Evolutionary conservation across 1,140 invertebrate genomes (phyloP).

Genomic region (Phymastichus coffea): DNA sequence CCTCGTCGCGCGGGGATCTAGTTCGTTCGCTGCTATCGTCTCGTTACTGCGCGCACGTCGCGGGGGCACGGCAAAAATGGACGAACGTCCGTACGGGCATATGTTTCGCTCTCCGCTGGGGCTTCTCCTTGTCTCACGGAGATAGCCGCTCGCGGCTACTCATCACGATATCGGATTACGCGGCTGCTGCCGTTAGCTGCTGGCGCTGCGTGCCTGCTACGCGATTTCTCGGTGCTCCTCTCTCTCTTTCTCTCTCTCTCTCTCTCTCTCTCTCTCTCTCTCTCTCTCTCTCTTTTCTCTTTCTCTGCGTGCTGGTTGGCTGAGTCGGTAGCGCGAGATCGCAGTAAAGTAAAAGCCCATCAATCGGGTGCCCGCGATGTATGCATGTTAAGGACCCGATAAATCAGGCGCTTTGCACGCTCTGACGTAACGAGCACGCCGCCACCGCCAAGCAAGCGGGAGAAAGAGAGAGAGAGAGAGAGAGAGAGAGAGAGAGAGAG

Average conservation of each 20-base stretch:
- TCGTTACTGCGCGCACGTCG: background rate
- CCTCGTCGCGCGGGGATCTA: too few relatives aligned
- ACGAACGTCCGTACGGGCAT: too few relatives aligned
- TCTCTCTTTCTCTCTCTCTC: background rate
- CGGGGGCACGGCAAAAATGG: background rate
- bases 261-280: background rate
- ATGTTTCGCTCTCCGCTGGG: background rate
- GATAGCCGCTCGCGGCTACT: too few relatives aligned
- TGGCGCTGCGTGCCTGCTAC: background rate
- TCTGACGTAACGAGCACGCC: background rate
- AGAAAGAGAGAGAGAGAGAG: background rate
- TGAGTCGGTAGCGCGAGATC: too few relatives aligned
- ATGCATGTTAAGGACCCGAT: background rate
- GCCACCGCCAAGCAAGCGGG: background rate
- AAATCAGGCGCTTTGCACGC: background rate
- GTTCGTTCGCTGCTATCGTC: too few relatives aligned
- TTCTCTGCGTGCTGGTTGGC: too few relatives aligned
- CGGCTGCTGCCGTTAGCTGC: background rate
- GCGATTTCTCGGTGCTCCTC: background rate
- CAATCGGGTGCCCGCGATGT: conserved; percentile 2
- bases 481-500: background rate
- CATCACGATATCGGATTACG: too few relatives aligned
- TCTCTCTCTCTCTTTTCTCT: too few relatives aligned
- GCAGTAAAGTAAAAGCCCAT: conserved; percentile 21
- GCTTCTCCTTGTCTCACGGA: conserved; percentile 15